Evolutionary conservation across 2,113 vertebrate species (phyloP), one percentile per base, ranked within the genome.

Genomic region (Larimichthys crocea): DNA sequence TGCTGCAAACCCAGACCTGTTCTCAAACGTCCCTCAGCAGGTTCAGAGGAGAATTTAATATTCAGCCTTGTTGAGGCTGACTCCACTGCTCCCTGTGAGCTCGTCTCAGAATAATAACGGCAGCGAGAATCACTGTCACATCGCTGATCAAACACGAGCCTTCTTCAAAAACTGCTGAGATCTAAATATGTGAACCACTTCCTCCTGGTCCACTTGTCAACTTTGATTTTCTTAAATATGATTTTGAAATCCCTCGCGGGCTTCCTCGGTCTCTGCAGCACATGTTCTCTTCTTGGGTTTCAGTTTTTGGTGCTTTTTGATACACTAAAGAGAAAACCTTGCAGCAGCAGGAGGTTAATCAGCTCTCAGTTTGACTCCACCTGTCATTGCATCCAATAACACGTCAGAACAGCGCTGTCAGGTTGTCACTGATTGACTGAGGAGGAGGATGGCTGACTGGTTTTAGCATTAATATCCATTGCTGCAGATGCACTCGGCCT

Each of bases 71-170:
- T 26, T 50, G 64, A 40, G 11, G 42, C 60, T 56, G 49, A n/a
- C 40, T 64, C 68, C 10, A 8, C 44, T 7, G 31, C 62, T 68
- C 29, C 46, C 69, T 7, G 12, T 31, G 65, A 74, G 53, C 64
- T 48, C 16, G 9, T 65, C 73, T 42, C 19, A 5, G 55, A 82
- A 75, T 53, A 70, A 74, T 63, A 76, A 66, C 7, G 26, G 40
- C 60, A 76, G 62, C 44, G 57, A 1, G 71, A 56, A 86, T 76
- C 48, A 65, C 74, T 61, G 82, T 83, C 67, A 74, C 68, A 67
- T 76, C 61, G 14, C 60, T 55, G 35, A 75, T 63, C 44, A 55
- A 46, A 82, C 61, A 56, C 26, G 6, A 46, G 24, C 44, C 42
- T 55, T 42, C 31, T 46, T 55, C 42, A 64, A 44, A 69, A 22